These are phyloP conservation scores for Panurus biarmicus DNA, from an alignment of 2,113 vertebrate species.

Conservation along the genomic window DNA sequence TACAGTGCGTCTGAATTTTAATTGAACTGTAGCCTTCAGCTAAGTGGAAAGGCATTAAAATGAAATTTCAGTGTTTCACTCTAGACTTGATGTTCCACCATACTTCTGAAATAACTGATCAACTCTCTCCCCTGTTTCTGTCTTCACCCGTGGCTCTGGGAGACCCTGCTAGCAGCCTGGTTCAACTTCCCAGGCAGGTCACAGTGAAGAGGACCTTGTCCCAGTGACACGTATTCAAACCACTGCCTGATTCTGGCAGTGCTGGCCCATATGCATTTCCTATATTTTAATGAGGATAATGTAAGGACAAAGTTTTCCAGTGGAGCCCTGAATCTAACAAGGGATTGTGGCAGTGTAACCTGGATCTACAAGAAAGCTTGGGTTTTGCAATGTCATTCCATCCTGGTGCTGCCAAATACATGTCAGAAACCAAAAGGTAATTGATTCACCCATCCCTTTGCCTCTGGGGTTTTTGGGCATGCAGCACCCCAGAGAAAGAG, in stretches of 20 bases:
- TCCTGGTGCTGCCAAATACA: background rate
- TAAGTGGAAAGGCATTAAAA: constrained; percentile 54
- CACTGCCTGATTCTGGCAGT: background rate
- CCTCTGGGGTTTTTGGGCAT: background rate
- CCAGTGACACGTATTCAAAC: background rate
- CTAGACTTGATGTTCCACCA: background rate
- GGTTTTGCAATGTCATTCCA: background rate
- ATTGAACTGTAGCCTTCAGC: constrained; percentile 34
- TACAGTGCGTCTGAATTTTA: constrained; percentile 38
- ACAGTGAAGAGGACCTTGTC: accelerated
- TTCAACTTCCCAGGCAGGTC: background rate
- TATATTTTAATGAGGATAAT: background rate
- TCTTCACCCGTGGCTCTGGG: background rate
- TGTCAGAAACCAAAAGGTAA: background rate
- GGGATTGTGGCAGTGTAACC: background rate
- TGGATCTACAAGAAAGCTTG: background rate
- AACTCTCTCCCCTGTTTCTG: background rate
- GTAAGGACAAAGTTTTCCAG: background rate
- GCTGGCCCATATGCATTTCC: background rate
- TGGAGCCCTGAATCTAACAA: background rate
- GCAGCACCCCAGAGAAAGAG: background rate
- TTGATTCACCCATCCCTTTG: background rate
- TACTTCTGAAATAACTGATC: constrained; percentile 20
- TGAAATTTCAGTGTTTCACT: background rate
- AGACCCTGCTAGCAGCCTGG: background rate